These are phyloP conservation scores for Ctenicera cuprea DNA, from an alignment of 2,888 invertebrate species.

Conservation along the genomic window DNA sequence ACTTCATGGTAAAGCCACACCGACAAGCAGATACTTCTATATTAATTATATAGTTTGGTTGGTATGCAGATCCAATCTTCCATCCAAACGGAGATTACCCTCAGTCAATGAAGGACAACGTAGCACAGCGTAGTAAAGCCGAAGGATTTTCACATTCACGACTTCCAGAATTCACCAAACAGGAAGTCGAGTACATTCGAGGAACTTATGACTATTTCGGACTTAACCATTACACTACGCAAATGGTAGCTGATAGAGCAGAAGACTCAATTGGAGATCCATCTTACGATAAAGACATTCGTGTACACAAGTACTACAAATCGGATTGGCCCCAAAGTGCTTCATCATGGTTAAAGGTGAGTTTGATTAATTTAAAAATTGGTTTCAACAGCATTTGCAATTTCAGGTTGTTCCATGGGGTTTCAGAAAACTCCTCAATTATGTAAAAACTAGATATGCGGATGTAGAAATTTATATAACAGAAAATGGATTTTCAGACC, in stretches of 20 bases:
- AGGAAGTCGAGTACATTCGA: conserved; percentile 77
- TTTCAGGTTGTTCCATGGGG: conserved; percentile 67
- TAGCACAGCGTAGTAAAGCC: conserved; percentile 75
- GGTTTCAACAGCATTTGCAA: too few species aligned
- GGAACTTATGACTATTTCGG: conserved; percentile 84
- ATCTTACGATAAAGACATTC: neutral
- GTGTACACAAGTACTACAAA: conserved; percentile 75
- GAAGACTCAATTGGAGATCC: neutral
- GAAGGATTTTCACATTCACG: conserved; percentile 79
- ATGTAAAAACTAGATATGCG: conserved; percentile 68
- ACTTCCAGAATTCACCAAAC: conserved; percentile 77
- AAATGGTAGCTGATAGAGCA: neutral
- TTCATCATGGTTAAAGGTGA: neutral
- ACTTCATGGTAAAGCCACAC: neutral
- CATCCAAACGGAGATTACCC: conserved; percentile 81
- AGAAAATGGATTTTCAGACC: conserved; percentile 77
- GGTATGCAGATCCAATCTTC: conserved; percentile 82
- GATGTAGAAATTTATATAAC: conserved; percentile 75
- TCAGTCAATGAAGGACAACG: conserved; percentile 76
- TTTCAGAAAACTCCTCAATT: conserved; percentile 75
- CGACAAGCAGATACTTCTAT: neutral
- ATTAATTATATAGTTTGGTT: conserved; percentile 73
- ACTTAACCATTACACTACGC: conserved; percentile 84
- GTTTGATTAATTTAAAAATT: too few species aligned
- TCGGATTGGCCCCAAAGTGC: conserved; percentile 74